Percentiles rank a stretch among this genome's conserved stretches.
Evolutionary conservation across 2,888 invertebrate species (phyloP).

Genomic region (Pediacus dermestoides): DNA sequence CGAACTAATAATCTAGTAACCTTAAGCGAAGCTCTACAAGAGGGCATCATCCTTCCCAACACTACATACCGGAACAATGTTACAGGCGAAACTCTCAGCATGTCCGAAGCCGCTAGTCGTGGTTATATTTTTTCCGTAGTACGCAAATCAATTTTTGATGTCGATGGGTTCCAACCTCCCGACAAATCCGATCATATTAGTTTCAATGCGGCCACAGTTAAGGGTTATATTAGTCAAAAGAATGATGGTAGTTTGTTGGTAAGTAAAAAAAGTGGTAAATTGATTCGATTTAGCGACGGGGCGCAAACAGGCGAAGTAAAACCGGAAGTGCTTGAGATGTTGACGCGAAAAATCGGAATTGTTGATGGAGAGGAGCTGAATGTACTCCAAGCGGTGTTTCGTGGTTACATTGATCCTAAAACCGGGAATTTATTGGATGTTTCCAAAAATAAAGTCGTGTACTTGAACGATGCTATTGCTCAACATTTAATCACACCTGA

Average conservation of each 20-base stretch:
- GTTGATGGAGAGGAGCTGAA: slow-evolving; percentile 74
- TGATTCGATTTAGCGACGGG: slow-evolving; percentile 76
- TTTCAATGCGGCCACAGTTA: slow-evolving; percentile 75
- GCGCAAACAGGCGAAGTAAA: slow-evolving; percentile 74
- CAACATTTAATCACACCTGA: slow-evolving; percentile 80
- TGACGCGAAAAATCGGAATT: slow-evolving; percentile 78
- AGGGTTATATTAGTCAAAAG: slow-evolving; percentile 72
- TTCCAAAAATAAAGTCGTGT: slow-evolving; percentile 65
- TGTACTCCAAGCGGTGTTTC: slow-evolving; percentile 84
- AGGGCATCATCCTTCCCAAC: slow-evolving; percentile 73
- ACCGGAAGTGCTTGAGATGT: slow-evolving; percentile 82
- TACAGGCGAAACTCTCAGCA: slow-evolving; percentile 68
- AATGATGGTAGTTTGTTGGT: slow-evolving; percentile 68
- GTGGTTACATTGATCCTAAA: slow-evolving; percentile 81
- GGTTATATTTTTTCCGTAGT: slow-evolving; percentile 86
- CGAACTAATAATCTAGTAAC: slow-evolving; percentile 76
- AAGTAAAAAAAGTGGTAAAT: slow-evolving; percentile 69
- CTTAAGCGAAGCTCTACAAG: slow-evolving; percentile 77
- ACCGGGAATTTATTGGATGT: slow-evolving; percentile 82
- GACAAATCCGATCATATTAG: slow-evolving; percentile 78
- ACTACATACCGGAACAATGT: slow-evolving; percentile 72
- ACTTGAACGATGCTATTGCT: slow-evolving; percentile 82
- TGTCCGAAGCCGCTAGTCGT: slow-evolving; percentile 84
- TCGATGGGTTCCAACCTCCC: slow-evolving; percentile 85
- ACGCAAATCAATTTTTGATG: slow-evolving; percentile 85